phyloP scores from a whole-genome alignment of 2,888 invertebrate genomes.

The Blastobasis lacticolella region DNA sequence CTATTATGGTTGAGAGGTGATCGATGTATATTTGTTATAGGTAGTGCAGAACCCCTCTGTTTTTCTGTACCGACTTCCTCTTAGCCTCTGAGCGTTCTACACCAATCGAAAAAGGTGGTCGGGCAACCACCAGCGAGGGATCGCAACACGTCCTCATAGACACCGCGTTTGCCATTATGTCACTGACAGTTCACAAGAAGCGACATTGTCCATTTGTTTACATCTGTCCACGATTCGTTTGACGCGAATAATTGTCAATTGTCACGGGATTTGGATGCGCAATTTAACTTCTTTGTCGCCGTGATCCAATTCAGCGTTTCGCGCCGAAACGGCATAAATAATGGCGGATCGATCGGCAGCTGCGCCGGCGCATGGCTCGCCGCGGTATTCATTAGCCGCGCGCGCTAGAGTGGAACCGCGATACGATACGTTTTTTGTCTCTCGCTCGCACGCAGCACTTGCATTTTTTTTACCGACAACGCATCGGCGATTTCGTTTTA shows the following conservation, averaged over 20 bases:
- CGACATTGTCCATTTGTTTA: constrained; percentile 58
- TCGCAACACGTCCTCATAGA: constrained; percentile 5
- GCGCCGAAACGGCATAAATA: constrained; percentile 72
- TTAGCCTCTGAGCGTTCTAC: no score
- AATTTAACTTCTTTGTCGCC: constrained; percentile 70
- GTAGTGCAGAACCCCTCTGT: background rate
- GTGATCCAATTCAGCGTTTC: constrained; percentile 67
- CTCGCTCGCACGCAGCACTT: constrained; percentile 66
- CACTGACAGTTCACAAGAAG: constrained; percentile 24
- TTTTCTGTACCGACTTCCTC: no score
- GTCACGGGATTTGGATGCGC: constrained; percentile 69
- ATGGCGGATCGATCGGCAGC: constrained; percentile 60
- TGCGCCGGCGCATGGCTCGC: constrained; percentile 60
- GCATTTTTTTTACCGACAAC: constrained; percentile 65
- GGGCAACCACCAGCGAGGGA: no score
- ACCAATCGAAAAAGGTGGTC: no score
- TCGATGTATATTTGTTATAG: no score
- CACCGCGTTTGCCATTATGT: constrained; percentile 20
- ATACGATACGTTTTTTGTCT: constrained; percentile 69
- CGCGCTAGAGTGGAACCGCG: constrained; percentile 69
- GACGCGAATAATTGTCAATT: constrained; percentile 51
- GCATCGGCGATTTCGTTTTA: constrained; percentile 71
- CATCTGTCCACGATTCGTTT: constrained; percentile 63
- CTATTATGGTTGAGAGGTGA: no score
- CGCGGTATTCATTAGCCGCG: constrained; percentile 58